phyloP scores from a whole-genome alignment of 2,888 invertebrate species.

The Blastobasis adustella region DNA sequence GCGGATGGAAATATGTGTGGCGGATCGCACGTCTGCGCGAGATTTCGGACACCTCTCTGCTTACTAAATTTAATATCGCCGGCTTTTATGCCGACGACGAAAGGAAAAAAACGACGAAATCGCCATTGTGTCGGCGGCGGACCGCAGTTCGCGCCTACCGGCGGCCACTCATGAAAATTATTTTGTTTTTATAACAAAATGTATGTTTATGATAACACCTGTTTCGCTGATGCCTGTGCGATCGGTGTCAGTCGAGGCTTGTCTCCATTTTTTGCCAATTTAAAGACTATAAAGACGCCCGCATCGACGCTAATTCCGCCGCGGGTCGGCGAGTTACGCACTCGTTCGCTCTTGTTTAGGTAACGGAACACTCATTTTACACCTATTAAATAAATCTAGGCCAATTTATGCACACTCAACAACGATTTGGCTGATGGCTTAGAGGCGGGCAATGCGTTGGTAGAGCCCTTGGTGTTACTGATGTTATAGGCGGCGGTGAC shows the following conservation, averaged over 20 bases:
- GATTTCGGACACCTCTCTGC: slow-evolving; percentile 75
- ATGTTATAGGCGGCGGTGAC: no score
- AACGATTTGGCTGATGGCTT: no score
- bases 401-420: no score
- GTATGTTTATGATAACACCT: slow-evolving; percentile 76
- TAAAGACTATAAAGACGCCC: slow-evolving; percentile 72
- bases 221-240: slow-evolving; percentile 72
- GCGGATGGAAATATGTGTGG: slow-evolving; percentile 75
- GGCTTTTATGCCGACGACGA: slow-evolving; percentile 63
- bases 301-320: slow-evolving; percentile 72
- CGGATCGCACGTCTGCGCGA: slow-evolving; percentile 75
- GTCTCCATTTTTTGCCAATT: slow-evolving; percentile 73
- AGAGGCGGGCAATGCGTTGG: no score
- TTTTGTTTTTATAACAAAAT: slow-evolving; percentile 73
- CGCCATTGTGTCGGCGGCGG: slow-evolving; percentile 73
- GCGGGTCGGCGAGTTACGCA: slow-evolving; percentile 67
- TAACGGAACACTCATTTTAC: slow-evolving; percentile 20
- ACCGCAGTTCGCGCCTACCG: slow-evolving; percentile 71
- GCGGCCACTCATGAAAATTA: slow-evolving; percentile 72
- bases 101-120: slow-evolving; percentile 64
- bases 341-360: slow-evolving; percentile 48
- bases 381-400: slow-evolving; percentile 13
- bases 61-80: slow-evolving; percentile 74
- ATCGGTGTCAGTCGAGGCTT: slow-evolving; percentile 69
- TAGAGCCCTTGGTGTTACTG: no score